Percentiles rank a stretch among this genome's conserved stretches.
Conservation (phyloP, 2,888 invertebrate genomes). For the Tetranychus truncatus region DNA sequence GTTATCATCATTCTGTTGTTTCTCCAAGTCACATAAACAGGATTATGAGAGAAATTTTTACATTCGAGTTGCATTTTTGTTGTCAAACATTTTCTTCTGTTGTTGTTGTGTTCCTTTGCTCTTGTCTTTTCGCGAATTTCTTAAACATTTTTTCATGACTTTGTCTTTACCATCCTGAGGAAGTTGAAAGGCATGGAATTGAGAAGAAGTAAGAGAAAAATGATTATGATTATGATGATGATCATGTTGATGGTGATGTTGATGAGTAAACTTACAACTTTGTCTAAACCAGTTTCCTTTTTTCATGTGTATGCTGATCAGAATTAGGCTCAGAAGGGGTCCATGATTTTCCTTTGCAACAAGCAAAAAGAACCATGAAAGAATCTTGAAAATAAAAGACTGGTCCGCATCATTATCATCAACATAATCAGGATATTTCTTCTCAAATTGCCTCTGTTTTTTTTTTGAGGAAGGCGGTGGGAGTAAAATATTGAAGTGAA, state of each 20-base stretch:
- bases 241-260: not conserved
- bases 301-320: not conserved
- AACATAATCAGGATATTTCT: not conserved
- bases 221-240: not conserved
- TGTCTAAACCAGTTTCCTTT: not conserved
- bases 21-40: not conserved
- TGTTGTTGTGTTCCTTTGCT: not conserved
- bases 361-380: not conserved
- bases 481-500: not conserved
- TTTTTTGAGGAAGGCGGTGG: not conserved
- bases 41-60: not conserved
- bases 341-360: not conserved
- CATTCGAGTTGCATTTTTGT: not conserved
- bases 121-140: not conserved
- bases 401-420: not conserved
- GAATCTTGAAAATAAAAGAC: not conserved
- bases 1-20: not conserved
- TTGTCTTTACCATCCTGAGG: not conserved
- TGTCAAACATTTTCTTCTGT: conserved; percentile 3
- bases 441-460: not conserved
- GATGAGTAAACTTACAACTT: not conserved
- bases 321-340: not conserved
- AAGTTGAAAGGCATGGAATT: not conserved
- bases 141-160: not conserved
- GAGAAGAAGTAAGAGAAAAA: not conserved